Percentiles rank a stretch among this genome's conserved stretches.
Conservation (phyloP, 2,113 vertebrate species). For the Myotis yumanensis region DNA sequence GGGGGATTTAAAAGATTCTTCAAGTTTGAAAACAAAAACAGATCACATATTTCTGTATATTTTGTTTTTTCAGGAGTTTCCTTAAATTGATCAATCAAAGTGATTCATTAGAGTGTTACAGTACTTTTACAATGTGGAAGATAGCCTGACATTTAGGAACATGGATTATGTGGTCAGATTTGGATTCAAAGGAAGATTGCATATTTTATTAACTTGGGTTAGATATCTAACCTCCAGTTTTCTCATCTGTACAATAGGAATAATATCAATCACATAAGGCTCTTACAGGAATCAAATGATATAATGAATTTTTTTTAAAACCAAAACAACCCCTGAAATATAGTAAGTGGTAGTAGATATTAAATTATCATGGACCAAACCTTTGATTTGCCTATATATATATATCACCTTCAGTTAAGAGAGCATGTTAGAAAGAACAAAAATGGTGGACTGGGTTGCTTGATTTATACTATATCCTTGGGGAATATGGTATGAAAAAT, state of each 20-base stretch:
- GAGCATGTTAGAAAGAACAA: background rate
- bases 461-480: background rate
- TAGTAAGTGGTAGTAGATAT: background rate
- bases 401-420: background rate
- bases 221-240: background rate
- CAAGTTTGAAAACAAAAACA: background rate
- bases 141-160: background rate
- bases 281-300: background rate
- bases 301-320: background rate
- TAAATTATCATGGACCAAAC: background rate
- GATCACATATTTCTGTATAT: background rate
- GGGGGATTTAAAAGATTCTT: background rate
- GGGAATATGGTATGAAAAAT: constrained; percentile 46
- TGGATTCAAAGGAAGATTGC: background rate
- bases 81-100: background rate
- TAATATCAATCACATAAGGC: background rate
- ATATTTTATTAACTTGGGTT: background rate
- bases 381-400: background rate
- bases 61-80: background rate
- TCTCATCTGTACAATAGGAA: background rate
- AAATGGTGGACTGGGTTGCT: background rate
- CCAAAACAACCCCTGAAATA: background rate
- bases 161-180: background rate
- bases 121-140: background rate
- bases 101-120: background rate